phyloP scores from a whole-genome alignment of 2,113 vertebrate species.

The Pedionomus torquatus region DNA sequence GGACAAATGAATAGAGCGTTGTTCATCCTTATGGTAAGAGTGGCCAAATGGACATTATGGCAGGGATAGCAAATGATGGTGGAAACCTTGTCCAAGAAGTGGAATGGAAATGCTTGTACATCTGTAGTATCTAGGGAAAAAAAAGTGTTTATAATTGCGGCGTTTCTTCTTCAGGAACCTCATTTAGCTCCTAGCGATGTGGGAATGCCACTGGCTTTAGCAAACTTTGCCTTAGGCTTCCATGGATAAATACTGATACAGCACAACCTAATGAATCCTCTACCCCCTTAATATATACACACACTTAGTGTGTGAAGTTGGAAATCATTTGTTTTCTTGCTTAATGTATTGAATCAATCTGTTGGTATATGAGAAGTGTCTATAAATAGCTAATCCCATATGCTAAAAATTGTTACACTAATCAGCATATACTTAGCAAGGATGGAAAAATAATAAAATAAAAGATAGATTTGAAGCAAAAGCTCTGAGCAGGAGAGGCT shows the following conservation, averaged over 20 bases:
- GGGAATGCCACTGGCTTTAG: neutral
- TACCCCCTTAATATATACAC: neutral
- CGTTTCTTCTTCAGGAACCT: neutral
- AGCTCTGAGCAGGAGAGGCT: neutral
- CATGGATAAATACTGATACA: neutral
- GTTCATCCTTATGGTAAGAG: neutral
- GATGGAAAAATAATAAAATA: neutral
- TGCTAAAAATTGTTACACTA: neutral
- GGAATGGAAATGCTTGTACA: neutral
- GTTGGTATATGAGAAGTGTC: neutral
- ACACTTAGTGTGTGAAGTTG: neutral
- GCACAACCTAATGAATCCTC: neutral
- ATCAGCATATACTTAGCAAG: neutral
- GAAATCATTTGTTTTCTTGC: neutral
- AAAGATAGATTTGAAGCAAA: neutral
- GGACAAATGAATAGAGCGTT: neutral
- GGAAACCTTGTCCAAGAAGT: neutral
- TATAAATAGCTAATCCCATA: slow-evolving; percentile 35
- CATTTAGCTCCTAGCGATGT: neutral
- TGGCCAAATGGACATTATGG: neutral
- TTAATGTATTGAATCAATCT: neutral
- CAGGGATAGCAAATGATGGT: neutral
- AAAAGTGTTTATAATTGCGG: neutral
- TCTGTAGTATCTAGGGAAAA: neutral
- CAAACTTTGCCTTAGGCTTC: neutral